Conservation (phyloP, 2,797 vertebrate species). For the Selene dorsalis region DNA sequence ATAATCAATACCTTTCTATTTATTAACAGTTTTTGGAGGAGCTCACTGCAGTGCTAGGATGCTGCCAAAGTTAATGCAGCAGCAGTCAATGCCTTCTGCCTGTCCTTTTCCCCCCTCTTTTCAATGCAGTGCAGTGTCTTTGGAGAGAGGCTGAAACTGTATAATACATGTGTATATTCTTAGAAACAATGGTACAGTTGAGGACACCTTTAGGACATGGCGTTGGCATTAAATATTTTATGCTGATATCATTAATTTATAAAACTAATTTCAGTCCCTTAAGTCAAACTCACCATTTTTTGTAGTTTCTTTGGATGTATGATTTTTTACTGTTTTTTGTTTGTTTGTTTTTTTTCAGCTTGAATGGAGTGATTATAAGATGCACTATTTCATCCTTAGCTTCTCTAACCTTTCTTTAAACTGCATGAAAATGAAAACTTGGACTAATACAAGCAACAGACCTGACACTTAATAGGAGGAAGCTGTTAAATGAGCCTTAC, state of each 20-base stretch:
- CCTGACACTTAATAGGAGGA: slow-evolving; percentile 32
- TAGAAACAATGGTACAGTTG: slow-evolving; percentile 59
- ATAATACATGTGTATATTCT: slow-evolving; percentile 67
- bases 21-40: slow-evolving; percentile 84
- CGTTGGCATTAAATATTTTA: slow-evolving; percentile 43
- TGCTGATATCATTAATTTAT: slow-evolving; percentile 14
- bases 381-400: slow-evolving; percentile 12
- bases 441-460: slow-evolving; percentile 1
- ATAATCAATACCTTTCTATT: slow-evolving; percentile 85
- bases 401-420: slow-evolving; percentile 16
- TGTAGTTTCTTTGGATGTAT: neutral
- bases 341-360: neutral
- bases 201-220: slow-evolving; percentile 45
- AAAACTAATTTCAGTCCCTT: neutral
- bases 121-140: slow-evolving; percentile 55
- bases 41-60: slow-evolving; percentile 76
- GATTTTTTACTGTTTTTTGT: slow-evolving; percentile 4
- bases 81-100: slow-evolving; percentile 66
- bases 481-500: slow-evolving; percentile 40
- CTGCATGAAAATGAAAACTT: slow-evolving; percentile 31
- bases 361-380: neutral
- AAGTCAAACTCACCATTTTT: slow-evolving; percentile 24
- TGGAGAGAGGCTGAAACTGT: slow-evolving; percentile 63
- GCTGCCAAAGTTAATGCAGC: slow-evolving; percentile 79
- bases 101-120: slow-evolving; percentile 45